A percentile compares a stretch with the other conserved stretches of the same genome.
Conservation (phyloP, 2,888 invertebrate species). For the Tuta absoluta region DNA sequence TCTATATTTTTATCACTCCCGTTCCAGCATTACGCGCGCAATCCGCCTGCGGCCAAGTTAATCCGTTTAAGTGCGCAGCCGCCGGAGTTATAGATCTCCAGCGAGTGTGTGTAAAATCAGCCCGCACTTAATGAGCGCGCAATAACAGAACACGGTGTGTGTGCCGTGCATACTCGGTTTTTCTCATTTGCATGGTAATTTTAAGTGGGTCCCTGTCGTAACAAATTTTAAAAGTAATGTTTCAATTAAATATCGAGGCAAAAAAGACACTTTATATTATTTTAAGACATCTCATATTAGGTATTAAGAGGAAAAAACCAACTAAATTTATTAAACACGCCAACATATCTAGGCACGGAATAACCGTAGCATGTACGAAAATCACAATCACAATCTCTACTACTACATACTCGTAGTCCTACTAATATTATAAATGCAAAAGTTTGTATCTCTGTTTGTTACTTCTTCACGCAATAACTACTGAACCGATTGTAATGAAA, state of each 20-base stretch:
- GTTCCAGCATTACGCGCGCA: slow-evolving; percentile 56
- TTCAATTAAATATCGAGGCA: neutral
- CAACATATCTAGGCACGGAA: too few species aligned
- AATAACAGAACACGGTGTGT: slow-evolving; percentile 47
- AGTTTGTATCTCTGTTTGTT: too few species aligned
- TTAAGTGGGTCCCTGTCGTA: neutral
- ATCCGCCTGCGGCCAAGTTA: slow-evolving; percentile 70
- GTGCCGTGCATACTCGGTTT: slow-evolving; percentile 42
- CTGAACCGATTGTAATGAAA: too few species aligned
- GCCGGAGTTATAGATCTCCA: slow-evolving; percentile 59
- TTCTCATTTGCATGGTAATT: slow-evolving; percentile 35
- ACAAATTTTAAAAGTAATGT: neutral
- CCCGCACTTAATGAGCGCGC: slow-evolving; percentile 63
- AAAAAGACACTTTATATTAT: too few species aligned
- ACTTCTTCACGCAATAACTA: too few species aligned
- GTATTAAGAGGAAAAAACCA: neutral
- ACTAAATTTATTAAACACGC: neutral
- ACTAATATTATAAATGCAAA: too few species aligned
- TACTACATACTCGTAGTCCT: too few species aligned
- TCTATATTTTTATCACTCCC: too few species aligned
- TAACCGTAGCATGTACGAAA: too few species aligned
- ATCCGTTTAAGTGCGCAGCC: slow-evolving; percentile 71
- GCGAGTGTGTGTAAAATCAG: slow-evolving; percentile 63
- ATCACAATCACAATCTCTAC: too few species aligned
- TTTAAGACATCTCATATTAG: neutral